Evolutionary conservation across 2,888 invertebrate genomes (phyloP).

Genomic region (Cryptocheilus praepositus): DNA sequence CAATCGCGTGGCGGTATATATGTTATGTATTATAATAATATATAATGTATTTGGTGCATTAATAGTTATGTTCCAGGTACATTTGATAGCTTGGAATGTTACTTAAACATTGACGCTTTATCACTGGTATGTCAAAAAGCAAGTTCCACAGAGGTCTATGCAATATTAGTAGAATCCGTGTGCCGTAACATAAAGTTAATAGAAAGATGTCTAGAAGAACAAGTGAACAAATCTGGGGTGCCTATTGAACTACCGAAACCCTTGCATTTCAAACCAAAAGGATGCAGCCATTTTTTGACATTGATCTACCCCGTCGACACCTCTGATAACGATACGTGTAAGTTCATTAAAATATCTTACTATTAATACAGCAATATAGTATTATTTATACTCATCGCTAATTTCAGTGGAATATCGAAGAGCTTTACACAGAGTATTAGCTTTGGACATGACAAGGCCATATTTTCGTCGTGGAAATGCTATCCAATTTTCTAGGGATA

Average conservation of each 20-base stretch:
- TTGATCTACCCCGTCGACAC: conserved; percentile 82
- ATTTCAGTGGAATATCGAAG: conserved; percentile 80
- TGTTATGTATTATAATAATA: conserved; percentile 10
- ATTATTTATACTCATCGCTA: conserved; percentile 2
- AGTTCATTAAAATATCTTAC: no score
- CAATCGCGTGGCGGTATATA: conserved; percentile 50
- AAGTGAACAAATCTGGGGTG: conserved; percentile 76
- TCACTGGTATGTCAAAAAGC: conserved; percentile 83
- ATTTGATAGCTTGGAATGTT: conserved; percentile 78
- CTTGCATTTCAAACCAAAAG: conserved; percentile 84
- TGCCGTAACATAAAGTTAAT: conserved; percentile 82
- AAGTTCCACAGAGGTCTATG: conserved; percentile 81
- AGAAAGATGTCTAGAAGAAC: conserved; percentile 80
- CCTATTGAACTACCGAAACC: conserved; percentile 80
- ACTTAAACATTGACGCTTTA: conserved; percentile 82
- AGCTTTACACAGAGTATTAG: conserved; percentile 83
- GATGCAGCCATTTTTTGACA: conserved; percentile 86
- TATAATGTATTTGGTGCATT: neutral
- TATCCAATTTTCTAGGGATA: conserved; percentile 77
- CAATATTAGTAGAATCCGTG: conserved; percentile 84
- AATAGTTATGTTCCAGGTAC: conserved; percentile 55
- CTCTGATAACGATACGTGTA: conserved; percentile 83
- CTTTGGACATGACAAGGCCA: conserved; percentile 82
- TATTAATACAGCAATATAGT: no score
- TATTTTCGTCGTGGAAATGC: conserved; percentile 85